These are phyloP conservation scores for Pterocles gutturalis DNA, from an alignment of 2,113 vertebrate genomes.

Conservation along the genomic window DNA sequence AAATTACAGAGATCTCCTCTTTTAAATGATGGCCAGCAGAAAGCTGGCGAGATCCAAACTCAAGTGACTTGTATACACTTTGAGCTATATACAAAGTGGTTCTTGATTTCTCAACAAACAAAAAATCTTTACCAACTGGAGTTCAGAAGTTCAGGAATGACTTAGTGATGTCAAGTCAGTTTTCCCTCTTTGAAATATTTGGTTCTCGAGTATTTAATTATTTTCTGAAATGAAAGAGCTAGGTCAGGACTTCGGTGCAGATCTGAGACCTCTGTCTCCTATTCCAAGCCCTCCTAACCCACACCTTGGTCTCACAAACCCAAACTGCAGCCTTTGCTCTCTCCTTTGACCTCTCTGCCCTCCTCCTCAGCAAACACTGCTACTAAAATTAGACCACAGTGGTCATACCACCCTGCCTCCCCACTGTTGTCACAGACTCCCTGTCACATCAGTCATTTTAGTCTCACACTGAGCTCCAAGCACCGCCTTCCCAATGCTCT, in stretches of 20 bases:
- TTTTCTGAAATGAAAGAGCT: neutral
- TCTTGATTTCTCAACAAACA: neutral
- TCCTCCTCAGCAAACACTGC: neutral
- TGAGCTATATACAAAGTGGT: neutral
- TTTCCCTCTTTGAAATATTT: neutral
- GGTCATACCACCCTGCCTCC: neutral
- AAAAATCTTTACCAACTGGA: neutral
- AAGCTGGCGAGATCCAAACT: neutral
- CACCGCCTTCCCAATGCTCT: neutral
- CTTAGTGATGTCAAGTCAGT: neutral
- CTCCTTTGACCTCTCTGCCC: conserved; percentile 18
- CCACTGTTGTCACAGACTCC: neutral
- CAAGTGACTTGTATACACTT: neutral
- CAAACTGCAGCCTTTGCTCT: neutral
- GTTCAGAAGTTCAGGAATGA: neutral
- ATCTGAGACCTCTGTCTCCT: neutral
- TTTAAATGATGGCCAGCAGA: neutral
- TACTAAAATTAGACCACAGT: conserved; percentile 36
- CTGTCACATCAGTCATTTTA: conserved; percentile 4
- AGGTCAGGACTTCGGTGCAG: neutral
- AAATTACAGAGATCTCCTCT: neutral
- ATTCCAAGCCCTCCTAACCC: neutral
- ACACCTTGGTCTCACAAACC: neutral
- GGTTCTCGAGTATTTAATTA: neutral
- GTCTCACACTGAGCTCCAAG: neutral